Percentiles rank a stretch among this genome's conserved stretches.
phyloP scores from a whole-genome alignment of 2,113 vertebrate species.

The Chascanopsetta lugubris region DNA sequence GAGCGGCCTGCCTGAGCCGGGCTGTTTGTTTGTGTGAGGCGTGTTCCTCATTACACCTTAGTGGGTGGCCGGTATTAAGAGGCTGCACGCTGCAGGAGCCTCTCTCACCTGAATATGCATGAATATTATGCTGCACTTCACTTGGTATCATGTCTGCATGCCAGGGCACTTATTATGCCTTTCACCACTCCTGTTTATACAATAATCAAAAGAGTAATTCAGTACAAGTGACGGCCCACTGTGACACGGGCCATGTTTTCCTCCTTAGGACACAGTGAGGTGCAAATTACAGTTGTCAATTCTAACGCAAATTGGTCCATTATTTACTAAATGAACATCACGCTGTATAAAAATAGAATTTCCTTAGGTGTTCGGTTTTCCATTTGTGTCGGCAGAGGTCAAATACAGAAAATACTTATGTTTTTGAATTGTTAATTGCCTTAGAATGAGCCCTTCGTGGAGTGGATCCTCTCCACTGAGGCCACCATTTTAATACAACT shows the following conservation, averaged over 20 bases:
- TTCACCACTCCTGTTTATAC: background rate
- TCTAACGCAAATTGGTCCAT: background rate
- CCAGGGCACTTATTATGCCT: background rate
- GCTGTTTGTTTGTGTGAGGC: constrained; percentile 31
- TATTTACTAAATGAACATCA: too few species aligned
- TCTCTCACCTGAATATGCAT: constrained; percentile 12
- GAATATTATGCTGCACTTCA: background rate
- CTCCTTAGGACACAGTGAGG: too few species aligned
- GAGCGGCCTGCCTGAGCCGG: constrained; percentile 36
- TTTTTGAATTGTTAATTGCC: too few species aligned
- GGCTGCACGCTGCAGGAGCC: constrained; percentile 12
- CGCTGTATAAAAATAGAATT: too few species aligned
- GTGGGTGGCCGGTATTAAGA: constrained; percentile 33
- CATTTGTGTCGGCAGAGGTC: too few species aligned
- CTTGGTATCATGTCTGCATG: background rate
- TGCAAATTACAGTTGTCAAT: background rate
- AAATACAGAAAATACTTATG: too few species aligned
- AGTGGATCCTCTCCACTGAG: too few species aligned
- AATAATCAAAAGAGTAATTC: background rate
- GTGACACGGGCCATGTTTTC: background rate
- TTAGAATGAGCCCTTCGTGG: too few species aligned
- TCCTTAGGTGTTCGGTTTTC: too few species aligned
- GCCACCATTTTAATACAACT: too few species aligned
- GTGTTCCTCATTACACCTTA: constrained; percentile 31
- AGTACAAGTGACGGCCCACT: background rate